Percentiles rank a stretch among this genome's conserved stretches.
phyloP scores from a whole-genome alignment of 2,113 vertebrate genomes.

The Cinclus cinclus region DNA sequence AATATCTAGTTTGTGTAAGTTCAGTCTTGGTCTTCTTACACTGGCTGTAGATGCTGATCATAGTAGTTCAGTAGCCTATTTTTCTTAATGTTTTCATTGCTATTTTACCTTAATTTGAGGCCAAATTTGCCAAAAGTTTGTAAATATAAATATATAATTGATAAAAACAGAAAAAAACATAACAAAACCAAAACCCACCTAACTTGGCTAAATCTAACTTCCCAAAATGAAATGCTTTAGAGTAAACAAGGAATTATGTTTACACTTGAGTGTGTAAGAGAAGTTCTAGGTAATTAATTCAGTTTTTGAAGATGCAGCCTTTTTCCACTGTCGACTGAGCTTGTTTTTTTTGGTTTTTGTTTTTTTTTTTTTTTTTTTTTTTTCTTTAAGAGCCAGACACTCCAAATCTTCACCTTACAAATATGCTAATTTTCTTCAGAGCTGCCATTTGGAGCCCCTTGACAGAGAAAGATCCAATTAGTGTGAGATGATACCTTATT shows the following conservation, averaged over 20 bases:
- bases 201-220: neutral
- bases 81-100: neutral
- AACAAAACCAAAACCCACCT: neutral
- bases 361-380: neutral
- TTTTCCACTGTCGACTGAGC: neutral
- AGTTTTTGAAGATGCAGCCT: neutral
- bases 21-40: neutral
- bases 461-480: neutral
- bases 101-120: neutral
- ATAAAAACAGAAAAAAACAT: neutral
- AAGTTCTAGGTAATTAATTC: neutral
- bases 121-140: neutral
- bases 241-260: neutral
- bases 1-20: neutral
- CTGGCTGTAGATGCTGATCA: neutral
- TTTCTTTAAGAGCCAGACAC: neutral
- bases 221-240: neutral
- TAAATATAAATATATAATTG: neutral
- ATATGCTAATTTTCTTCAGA: neutral
- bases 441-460: neutral
- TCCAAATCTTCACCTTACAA: neutral
- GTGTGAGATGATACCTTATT: neutral
- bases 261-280: neutral
- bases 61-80: neutral
- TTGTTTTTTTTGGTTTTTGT: too few relatives aligned